Evolutionary conservation across 2,113 vertebrate genomes (phyloP).

Genomic region (Psilopogon haemacephalus): DNA sequence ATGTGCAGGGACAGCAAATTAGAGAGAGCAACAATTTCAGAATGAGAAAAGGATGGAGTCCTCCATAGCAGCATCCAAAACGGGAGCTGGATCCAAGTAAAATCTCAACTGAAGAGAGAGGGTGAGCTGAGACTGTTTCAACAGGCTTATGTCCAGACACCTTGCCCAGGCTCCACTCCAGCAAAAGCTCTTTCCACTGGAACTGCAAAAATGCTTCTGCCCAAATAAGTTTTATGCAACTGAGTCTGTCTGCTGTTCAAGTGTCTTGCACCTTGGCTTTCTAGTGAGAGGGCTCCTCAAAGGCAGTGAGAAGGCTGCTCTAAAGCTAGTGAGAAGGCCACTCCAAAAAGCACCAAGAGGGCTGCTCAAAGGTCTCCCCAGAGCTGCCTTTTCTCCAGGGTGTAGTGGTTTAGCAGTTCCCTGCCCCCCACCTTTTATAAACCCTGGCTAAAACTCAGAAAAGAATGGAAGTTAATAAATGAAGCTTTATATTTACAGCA

Average conservation of each 20-base stretch:
- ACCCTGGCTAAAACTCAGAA: too few relatives aligned
- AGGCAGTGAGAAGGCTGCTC: too few relatives aligned
- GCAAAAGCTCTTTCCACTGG: background rate
- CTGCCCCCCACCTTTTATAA: too few relatives aligned
- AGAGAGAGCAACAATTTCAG: background rate
- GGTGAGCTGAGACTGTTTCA: background rate
- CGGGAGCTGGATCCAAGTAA: background rate
- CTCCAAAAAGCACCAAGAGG: too few relatives aligned
- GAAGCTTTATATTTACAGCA: too few relatives aligned
- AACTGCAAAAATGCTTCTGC: background rate
- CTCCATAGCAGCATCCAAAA: slow-evolving; percentile 9
- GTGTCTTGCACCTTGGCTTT: background rate
- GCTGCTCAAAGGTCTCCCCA: too few relatives aligned
- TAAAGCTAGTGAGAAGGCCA: background rate
- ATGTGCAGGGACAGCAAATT: slow-evolving; percentile 22
- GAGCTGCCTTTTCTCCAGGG: too few relatives aligned
- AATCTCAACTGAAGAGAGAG: background rate
- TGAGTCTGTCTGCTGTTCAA: background rate
- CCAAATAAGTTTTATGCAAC: background rate
- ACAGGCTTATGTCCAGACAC: background rate
- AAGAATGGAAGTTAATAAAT: too few relatives aligned
- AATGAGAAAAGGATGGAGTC: slow-evolving; percentile 23
- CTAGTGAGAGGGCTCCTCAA: background rate
- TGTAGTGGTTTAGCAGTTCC: too few relatives aligned
- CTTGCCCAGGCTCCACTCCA: background rate